Percentiles rank a stretch among this genome's conserved stretches.
phyloP scores from a whole-genome alignment of 1,140 invertebrate species.

The Odontomachus brunneus region DNA sequence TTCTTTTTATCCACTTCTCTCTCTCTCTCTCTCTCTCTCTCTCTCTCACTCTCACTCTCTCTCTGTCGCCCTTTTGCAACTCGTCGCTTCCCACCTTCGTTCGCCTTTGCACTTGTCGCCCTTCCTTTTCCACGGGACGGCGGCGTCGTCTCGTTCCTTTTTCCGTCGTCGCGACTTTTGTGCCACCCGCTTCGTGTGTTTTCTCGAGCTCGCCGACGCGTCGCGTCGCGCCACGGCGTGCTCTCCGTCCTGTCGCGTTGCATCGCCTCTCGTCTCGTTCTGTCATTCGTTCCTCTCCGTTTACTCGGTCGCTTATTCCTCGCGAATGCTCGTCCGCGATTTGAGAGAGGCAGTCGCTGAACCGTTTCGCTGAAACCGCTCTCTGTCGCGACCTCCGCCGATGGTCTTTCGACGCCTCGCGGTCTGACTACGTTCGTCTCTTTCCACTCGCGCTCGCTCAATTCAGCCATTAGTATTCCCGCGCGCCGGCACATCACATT shows the following conservation, averaged over 20 bases:
- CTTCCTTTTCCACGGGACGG: constrained; percentile 5
- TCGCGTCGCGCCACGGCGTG: constrained; percentile 14
- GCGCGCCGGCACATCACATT: too few relatives aligned
- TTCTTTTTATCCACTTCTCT: constrained; percentile 59
- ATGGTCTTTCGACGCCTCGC: constrained; percentile 46
- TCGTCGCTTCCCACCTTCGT: constrained; percentile 51
- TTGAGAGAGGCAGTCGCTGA: neutral
- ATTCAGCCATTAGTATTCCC: constrained; percentile 37
- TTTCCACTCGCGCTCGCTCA: constrained; percentile 36
- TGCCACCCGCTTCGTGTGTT: constrained; percentile 37
- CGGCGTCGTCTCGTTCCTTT: constrained; percentile 47
- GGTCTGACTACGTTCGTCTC: constrained; percentile 16
- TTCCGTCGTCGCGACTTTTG: constrained; percentile 47
- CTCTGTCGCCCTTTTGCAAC: neutral
- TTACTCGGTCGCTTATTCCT: constrained; percentile 40
- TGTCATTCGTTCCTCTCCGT: constrained; percentile 22
- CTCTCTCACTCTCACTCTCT: constrained; percentile 8
- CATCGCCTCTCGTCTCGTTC: constrained; percentile 6
- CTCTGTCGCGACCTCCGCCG: constrained; percentile 37
- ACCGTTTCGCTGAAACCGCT: constrained; percentile 22
- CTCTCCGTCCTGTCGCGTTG: neutral
- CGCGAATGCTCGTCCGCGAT: constrained; percentile 48
- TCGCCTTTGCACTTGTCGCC: constrained; percentile 25
- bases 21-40: neutral
- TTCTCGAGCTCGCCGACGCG: constrained; percentile 23